Evolutionary conservation across 2,888 invertebrate genomes (phyloP).

Genomic region (Notodonta ziczac): DNA sequence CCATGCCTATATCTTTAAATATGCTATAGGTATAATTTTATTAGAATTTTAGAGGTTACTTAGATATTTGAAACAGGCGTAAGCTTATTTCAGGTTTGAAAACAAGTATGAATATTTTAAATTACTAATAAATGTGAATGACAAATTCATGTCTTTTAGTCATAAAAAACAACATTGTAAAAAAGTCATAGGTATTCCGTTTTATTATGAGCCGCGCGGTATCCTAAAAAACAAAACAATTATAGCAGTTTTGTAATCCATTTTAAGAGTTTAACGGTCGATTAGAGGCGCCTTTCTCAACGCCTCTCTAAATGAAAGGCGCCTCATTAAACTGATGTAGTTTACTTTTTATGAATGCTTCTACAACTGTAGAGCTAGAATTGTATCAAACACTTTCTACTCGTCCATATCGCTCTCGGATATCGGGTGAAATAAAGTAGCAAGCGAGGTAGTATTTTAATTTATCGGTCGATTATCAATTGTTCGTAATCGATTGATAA

Average conservation of each 20-base stretch:
- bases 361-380: background rate
- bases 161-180: background rate
- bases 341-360: background rate
- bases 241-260: constrained; percentile 36
- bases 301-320: constrained; percentile 58
- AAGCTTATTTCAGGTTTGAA: too few relatives aligned
- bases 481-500: too few relatives aligned
- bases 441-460: too few relatives aligned
- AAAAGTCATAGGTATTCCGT: background rate
- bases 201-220: background rate
- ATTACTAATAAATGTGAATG: too few relatives aligned
- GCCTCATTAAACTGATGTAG: constrained; percentile 19
- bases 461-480: too few relatives aligned
- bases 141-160: too few relatives aligned
- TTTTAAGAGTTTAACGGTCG: constrained; percentile 30
- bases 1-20: too few relatives aligned
- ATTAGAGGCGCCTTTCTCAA: constrained; percentile 45
- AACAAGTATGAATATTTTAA: too few relatives aligned
- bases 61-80: too few relatives aligned
- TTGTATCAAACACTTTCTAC: constrained; percentile 3
- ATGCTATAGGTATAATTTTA: too few relatives aligned
- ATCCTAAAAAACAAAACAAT: constrained; percentile 27
- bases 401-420: background rate
- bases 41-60: too few relatives aligned
- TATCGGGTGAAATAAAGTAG: too few relatives aligned